phyloP scores from a whole-genome alignment of 1,140 invertebrate genomes.

The Pentalonia nigronervosa region DNA sequence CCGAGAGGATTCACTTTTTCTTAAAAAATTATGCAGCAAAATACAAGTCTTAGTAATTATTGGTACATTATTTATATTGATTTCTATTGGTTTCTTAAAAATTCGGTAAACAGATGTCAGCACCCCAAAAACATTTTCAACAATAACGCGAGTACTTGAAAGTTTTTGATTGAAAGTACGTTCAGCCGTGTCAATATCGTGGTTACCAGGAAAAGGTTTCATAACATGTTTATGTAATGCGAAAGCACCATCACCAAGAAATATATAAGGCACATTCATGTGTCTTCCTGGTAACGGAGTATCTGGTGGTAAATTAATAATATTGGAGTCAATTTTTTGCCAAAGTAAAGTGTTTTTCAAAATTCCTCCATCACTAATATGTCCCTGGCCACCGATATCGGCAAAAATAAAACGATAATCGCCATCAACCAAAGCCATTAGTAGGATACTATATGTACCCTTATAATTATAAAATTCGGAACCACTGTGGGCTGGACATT shows the following conservation, averaged over 20 bases:
- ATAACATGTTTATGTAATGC: slow-evolving; percentile 64
- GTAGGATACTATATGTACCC: no score
- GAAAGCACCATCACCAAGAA: slow-evolving; percentile 67
- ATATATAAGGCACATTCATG: slow-evolving; percentile 58
- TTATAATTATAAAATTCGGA: no score
- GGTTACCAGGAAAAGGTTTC: slow-evolving; percentile 65
- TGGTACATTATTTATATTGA: slow-evolving; percentile 62
- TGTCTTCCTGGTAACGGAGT: slow-evolving; percentile 6
- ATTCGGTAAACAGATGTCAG: slow-evolving; percentile 43
- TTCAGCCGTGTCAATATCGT: slow-evolving; percentile 64
- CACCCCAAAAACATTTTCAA: slow-evolving; percentile 40
- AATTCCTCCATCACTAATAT: slow-evolving; percentile 64
- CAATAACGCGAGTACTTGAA: slow-evolving; percentile 42
- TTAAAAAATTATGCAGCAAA: no score
- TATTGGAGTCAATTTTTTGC: slow-evolving; percentile 58
- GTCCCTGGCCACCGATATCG: slow-evolving; percentile 59
- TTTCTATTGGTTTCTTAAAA: slow-evolving; percentile 59
- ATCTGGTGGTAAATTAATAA: slow-evolving; percentile 28
- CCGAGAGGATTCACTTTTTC: no score
- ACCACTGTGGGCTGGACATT: slow-evolving; percentile 61
- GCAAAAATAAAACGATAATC: slow-evolving; percentile 60
- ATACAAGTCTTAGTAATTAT: no score
- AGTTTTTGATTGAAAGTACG: slow-evolving; percentile 64
- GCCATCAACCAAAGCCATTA: slow-evolving; percentile 55
- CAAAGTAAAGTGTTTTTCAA: slow-evolving; percentile 62